Conservation (phyloP, 2,113 vertebrate genomes). For the Gila orcuttii region DNA sequence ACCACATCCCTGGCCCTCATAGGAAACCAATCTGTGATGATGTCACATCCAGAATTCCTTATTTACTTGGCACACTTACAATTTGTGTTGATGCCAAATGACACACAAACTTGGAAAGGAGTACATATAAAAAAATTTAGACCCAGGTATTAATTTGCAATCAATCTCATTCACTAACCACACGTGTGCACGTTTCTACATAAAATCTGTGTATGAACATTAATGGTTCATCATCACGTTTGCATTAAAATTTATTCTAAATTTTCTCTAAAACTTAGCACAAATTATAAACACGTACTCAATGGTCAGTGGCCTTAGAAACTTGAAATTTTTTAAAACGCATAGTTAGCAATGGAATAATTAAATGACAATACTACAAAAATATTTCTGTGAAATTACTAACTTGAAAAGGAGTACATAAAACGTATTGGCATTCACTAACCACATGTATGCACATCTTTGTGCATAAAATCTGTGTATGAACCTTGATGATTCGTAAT, state of each 20-base stretch:
- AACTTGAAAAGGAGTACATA: too few relatives aligned
- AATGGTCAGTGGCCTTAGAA: background rate
- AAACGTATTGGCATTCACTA: background rate
- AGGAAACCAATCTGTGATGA: conserved; percentile 50
- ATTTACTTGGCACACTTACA: conserved; percentile 44
- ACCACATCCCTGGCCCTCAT: conserved; percentile 13
- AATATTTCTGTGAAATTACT: background rate
- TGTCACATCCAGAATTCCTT: conserved; percentile 27
- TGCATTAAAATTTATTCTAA: background rate
- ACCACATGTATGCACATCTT: background rate
- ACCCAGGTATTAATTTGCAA: background rate
- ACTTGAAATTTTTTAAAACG: background rate
- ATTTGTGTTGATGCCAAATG: conserved; percentile 30
- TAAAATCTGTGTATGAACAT: background rate
- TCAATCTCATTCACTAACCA: background rate
- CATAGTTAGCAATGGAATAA: background rate
- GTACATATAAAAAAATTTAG: background rate
- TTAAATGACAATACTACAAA: background rate
- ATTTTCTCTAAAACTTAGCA: background rate
- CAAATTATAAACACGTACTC: background rate
- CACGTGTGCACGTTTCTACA: background rate
- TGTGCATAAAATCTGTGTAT: background rate
- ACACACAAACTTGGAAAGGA: conserved; percentile 19
- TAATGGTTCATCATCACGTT: background rate
- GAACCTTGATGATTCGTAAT: background rate